Percentiles rank a stretch among this genome's conserved stretches.
Evolutionary conservation across 2,797 vertebrate genomes (phyloP).

Genomic region (Mareca penelope): DNA sequence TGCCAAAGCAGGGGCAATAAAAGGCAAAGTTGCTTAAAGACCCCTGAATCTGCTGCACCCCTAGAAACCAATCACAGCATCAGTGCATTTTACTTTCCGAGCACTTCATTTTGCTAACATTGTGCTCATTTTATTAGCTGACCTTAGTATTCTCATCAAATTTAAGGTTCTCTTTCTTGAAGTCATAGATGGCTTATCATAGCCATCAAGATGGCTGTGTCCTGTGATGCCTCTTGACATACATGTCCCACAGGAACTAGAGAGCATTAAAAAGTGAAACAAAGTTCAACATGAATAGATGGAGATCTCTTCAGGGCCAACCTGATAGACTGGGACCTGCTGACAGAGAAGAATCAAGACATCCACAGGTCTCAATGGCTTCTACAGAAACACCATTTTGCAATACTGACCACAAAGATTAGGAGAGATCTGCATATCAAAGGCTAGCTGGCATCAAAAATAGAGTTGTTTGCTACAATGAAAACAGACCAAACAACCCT

Average conservation of each 20-base stretch:
- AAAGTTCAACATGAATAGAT: background rate
- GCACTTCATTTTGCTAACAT: background rate
- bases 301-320: background rate
- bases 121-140: background rate
- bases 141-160: background rate
- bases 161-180: background rate
- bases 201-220: background rate
- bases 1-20: background rate
- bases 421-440: background rate
- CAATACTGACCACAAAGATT: background rate
- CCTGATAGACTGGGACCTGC: background rate
- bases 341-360: background rate
- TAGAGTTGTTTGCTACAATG: background rate
- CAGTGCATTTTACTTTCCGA: background rate
- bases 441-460: background rate
- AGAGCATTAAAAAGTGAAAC: background rate
- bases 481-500: background rate
- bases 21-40: background rate
- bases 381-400: background rate
- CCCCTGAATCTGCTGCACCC: background rate
- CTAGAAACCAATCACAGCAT: background rate
- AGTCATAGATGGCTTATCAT: background rate
- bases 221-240: background rate
- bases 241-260: background rate
- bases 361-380: background rate